Evolutionary conservation across 2,113 vertebrate genomes (phyloP).

Genomic region (Thermophis baileyi): DNA sequence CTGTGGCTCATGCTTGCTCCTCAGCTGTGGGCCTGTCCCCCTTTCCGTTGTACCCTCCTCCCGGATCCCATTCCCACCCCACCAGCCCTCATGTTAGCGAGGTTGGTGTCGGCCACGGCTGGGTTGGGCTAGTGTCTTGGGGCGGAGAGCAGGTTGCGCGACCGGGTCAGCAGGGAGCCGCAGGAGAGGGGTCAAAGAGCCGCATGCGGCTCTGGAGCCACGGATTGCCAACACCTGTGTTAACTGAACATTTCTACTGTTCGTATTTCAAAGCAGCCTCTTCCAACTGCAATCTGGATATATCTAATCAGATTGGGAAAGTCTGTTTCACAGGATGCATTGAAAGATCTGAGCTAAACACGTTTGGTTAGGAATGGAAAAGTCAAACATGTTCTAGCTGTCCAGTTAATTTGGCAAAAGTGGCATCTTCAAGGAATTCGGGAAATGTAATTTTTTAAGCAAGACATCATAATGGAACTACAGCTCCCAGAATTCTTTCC

Average conservation of each 20-base stretch:
- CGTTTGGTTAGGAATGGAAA: background rate
- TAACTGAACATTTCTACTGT: background rate
- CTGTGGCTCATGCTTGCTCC: no score
- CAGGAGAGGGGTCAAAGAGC: no score
- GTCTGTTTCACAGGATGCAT: background rate
- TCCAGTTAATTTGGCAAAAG: background rate
- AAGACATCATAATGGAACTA: background rate
- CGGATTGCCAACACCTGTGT: no score
- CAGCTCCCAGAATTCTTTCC: background rate
- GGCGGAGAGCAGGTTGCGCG: no score
- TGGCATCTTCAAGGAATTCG: background rate
- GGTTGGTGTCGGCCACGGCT: no score
- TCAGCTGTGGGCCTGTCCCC: no score
- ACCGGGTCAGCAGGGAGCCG: no score
- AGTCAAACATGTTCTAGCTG: background rate
- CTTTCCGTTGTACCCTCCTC: no score
- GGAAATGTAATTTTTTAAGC: background rate
- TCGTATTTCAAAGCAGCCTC: background rate
- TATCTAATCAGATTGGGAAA: background rate
- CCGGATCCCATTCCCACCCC: no score
- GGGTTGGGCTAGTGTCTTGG: no score
- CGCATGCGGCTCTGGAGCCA: no score
- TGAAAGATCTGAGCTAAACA: background rate
- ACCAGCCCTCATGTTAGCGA: no score
- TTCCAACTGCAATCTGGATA: background rate